Conservation (phyloP, 1,140 invertebrate species). For the Gyrodactylus bullatarudis region DNA sequence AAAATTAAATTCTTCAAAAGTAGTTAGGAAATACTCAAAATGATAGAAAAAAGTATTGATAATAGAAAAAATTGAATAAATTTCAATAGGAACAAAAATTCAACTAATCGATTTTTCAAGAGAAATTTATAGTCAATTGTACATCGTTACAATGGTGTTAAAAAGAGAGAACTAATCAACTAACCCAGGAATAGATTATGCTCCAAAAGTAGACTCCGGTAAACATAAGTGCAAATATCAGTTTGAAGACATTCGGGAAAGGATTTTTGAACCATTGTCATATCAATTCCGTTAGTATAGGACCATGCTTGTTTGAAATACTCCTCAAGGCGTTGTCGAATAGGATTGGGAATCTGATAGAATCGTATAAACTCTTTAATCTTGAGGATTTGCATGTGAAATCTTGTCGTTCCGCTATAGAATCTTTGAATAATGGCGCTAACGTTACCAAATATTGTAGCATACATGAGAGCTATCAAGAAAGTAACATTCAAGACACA, state of each 20-base stretch:
- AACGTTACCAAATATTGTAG: conserved; percentile 93
- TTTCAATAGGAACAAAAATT: too few species aligned
- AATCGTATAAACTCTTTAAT: conserved; percentile 99
- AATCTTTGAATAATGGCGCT: conserved; percentile 99
- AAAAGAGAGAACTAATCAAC: too few species aligned
- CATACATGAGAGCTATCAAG: conserved; percentile 53
- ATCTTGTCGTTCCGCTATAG: conserved; percentile 90
- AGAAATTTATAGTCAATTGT: too few species aligned
- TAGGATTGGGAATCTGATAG: conserved; percentile 87
- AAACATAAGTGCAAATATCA: conserved; percentile 94
- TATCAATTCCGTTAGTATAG: conserved; percentile 94
- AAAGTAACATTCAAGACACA: too few species aligned
- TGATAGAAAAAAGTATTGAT: too few species aligned
- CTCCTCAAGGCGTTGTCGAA: conserved; percentile 94
- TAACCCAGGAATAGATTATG: background rate
- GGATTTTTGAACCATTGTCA: conserved; percentile 64
- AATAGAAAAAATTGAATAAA: too few species aligned
- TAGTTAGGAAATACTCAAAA: too few species aligned
- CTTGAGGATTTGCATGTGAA: conserved; percentile 98
- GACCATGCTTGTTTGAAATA: conserved; percentile 99
- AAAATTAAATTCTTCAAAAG: too few species aligned
- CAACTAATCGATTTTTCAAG: too few species aligned
- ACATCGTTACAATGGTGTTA: too few species aligned
- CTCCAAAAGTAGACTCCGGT: conserved; percentile 51
- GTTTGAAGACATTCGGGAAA: conserved; percentile 99